Base-by-base conservation (phyloP, 2,113 vertebrate genomes). In the Numida meleagris region DNA sequence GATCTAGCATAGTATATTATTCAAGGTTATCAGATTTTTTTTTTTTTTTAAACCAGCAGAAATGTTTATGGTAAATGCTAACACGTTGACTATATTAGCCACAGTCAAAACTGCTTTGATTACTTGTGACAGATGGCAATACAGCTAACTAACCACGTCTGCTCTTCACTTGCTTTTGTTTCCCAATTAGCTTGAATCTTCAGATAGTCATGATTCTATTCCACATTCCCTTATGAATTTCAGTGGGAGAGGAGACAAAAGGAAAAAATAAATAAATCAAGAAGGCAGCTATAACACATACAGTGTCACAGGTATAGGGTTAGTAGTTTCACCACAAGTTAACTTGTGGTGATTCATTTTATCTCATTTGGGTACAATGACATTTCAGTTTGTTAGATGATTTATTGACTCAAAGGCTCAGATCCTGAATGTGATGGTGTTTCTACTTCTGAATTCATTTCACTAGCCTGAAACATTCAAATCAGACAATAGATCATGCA, bases 61-160 rank as follows among this genome's bases (percentile, higher is more conserved):
- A 57, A 59, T 12, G 59, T 63, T 86, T 85, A 82, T 25, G 27
- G 86, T 79, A 71, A 93, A 82, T 48, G 36, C 90, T 93, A 86
- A 67, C 1, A 0, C 45, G 68, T 71, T 83, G 65, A 93, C 90
- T 86, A 63, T 63, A 86, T 94, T 94, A 96, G 88, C 89, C 72
- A 76, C 45, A 82, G 87, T 71, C 71, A 93, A 74, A 95, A 89
- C 93, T 86, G 91, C 68, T 95, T 55, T 91, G 89, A 96, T 94
- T 95, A 80, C 90, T 95, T 86, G 70, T 97, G 91, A 96, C 89
- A 95, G 85, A 95, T 91, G 91, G 89, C 82, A 89, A 89, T 75
- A 94, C 74, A 82, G 68, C 94, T 93, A 96, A 94, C 92, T 90
- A 96, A 96, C 89, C 87, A 91, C 94, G 77, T 77, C 82, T 94